Evolutionary conservation across 2,113 vertebrate species (phyloP).

Genomic region (Leucopsar rothschildi): DNA sequence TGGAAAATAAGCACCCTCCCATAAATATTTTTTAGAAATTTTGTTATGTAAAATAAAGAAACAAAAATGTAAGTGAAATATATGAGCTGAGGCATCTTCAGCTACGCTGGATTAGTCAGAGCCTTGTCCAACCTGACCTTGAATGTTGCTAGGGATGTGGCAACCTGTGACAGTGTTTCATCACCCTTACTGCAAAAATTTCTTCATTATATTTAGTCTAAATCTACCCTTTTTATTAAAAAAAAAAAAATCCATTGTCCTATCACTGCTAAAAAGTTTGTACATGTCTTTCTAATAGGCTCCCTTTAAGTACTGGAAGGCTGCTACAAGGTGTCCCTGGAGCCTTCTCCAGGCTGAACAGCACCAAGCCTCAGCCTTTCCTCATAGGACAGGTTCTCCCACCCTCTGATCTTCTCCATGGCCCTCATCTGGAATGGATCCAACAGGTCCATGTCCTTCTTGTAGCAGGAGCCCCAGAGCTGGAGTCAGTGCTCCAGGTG

Average conservation of each 20-base stretch:
- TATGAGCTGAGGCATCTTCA: neutral
- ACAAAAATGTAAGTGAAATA: neutral
- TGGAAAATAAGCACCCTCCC: neutral
- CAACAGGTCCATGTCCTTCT: neutral
- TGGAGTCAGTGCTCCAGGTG: neutral
- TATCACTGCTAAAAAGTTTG: neutral
- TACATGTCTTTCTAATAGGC: neutral
- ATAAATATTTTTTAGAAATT: neutral
- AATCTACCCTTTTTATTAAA: neutral
- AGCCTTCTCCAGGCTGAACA: neutral
- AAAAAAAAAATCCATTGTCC: neutral
- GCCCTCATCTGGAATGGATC: neutral
- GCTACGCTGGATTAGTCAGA: neutral
- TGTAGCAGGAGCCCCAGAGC: neutral
- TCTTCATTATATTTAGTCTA: neutral
- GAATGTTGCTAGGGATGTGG: neutral
- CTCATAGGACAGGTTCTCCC: rapidly evolving
- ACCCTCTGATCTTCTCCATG: neutral
- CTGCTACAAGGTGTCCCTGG: rapidly evolving
- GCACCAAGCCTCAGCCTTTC: rapidly evolving
- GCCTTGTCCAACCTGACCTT: neutral
- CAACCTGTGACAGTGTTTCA: neutral
- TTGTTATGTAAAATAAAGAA: neutral
- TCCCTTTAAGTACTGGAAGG: no score
- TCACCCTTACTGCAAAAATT: neutral